A percentile compares a stretch with the other conserved stretches of the same genome.
Evolutionary conservation across 2,888 invertebrate genomes (phyloP).

Genomic region (Copidosoma aretas): DNA sequence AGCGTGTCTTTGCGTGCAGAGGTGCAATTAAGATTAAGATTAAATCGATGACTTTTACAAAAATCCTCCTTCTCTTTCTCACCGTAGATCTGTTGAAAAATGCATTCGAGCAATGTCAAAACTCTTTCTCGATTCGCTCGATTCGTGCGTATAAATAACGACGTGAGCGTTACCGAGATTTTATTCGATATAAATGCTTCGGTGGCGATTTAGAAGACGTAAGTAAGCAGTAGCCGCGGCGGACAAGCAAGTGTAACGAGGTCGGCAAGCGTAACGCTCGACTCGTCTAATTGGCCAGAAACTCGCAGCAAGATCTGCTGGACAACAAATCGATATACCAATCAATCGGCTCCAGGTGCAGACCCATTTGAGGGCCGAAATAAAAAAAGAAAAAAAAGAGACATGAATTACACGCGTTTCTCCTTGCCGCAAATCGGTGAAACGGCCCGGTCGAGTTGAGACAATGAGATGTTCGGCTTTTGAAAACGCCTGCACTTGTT

Average conservation of each 20-base stretch:
- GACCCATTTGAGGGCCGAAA: conserved; percentile 35
- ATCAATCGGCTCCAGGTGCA: conserved; percentile 15
- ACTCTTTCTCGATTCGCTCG: too few species aligned
- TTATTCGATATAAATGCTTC: too few species aligned
- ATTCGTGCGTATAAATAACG: too few species aligned
- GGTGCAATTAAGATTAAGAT: conserved; percentile 21
- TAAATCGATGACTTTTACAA: conserved; percentile 4
- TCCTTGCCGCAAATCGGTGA: conserved; percentile 17
- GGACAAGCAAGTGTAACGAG: background rate
- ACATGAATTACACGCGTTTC: background rate
- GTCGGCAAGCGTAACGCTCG: conserved; percentile 4
- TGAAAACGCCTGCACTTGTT: conserved; percentile 7
- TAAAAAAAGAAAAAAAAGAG: background rate
- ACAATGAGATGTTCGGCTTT: conserved; percentile 11
- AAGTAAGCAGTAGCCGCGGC: too few species aligned
- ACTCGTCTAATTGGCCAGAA: background rate
- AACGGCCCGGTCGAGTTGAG: conserved; percentile 36
- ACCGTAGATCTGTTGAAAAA: too few species aligned
- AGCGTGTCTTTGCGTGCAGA: conserved; percentile 21
- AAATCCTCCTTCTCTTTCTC: too few species aligned
- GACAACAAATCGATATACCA: conserved; percentile 16
- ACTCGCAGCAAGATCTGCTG: background rate
- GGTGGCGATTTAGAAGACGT: too few species aligned
- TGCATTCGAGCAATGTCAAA: too few species aligned
- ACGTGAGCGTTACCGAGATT: too few species aligned